Percentiles rank a stretch among this genome's conserved stretches.
Evolutionary conservation across 2,888 invertebrate species (phyloP).

Genomic region (Nebria salina): DNA sequence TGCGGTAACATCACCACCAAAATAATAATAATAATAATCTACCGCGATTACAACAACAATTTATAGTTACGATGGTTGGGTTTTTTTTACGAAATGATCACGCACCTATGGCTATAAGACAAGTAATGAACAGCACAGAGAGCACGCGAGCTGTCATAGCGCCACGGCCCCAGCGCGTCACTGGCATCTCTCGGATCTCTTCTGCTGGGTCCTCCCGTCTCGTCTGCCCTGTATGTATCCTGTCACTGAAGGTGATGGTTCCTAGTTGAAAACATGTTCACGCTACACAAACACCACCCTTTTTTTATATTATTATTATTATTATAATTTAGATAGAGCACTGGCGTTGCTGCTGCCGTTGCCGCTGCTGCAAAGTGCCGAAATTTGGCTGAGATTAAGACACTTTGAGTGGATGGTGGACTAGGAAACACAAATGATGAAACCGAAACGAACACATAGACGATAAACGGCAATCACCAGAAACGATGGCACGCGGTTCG

Average conservation of each 20-base stretch:
- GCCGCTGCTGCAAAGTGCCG: conserved; percentile 46
- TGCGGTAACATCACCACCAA: not conserved
- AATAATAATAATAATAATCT: not conserved
- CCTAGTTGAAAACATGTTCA: conserved; percentile 34
- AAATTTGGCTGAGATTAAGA: conserved; percentile 22
- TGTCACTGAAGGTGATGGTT: conserved; percentile 48
- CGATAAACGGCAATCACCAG: conserved; percentile 4
- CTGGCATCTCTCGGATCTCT: conserved; percentile 51
- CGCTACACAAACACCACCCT: conserved; percentile 31
- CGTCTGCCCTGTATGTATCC: conserved; percentile 27
- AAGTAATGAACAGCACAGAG: conserved; percentile 58
- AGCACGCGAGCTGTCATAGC: conserved; percentile 56
- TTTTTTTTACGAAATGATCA: not conserved
- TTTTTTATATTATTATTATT: not conserved
- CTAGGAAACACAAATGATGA: not conserved
- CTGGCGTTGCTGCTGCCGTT: conserved; percentile 34
- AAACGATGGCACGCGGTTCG: conserved; percentile 3
- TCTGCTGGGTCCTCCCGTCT: conserved; percentile 39
- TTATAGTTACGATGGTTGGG: not conserved
- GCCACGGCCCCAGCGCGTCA: conserved; percentile 56
- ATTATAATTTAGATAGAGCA: not conserved
- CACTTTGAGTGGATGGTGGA: not conserved
- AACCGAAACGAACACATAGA: conserved; percentile 45
- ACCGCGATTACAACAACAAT: not conserved
- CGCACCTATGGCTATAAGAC: conserved; percentile 59